Evolutionary conservation across 2,888 invertebrate genomes (phyloP), one percentile per base, ranked within the genome.

Genomic region (Callyntrura sp.): DNA sequence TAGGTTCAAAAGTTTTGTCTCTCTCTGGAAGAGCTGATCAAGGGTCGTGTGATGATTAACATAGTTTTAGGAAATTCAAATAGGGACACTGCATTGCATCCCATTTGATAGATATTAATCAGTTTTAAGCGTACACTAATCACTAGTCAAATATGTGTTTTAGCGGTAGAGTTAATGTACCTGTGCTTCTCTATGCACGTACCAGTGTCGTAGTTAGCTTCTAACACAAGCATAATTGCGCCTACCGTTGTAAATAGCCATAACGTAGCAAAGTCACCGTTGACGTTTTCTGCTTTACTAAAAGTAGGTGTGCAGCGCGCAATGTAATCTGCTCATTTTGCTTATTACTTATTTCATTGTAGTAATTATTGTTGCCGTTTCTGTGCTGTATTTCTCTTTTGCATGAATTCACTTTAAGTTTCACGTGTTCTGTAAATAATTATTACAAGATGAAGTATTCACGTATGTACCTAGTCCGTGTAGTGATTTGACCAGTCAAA

Each of bases 41-140:
- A 85, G 76, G 85, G 85, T 60, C 60, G 79, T 85, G 76, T 85
- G 85, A 85, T 85, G 85, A 85, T 85, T 85, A 57, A 85, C 48
- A 68, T 62, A 84, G 84, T 35, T 43, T 55, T 85, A 60, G 62
- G 17, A 25, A 20, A 70, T 43, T 70, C 70, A 70, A 35, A 23
- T 0, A 35, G 35, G 70, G 70, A 70, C 11, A 45, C 9, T 23
- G 35, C 45, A 45, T 35, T n/a, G 70, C 43, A 70, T 35, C 70
- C 70, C 45, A 43, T 43, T 70, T 35, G 45, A 43, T 70, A n/a
- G 11, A 35, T 23, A 17, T 23, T 17, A 35, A n/a, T 14, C 45
- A 70, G n/a, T 9, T 11, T 35, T 68, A 14, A 68, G 25, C 35
- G 4, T 25, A 62, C 23, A 62, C 23, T 62, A 25, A 62, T 23